These are phyloP conservation scores for Emberiza fucata DNA, from an alignment of 2,113 vertebrate species.

Conservation along the genomic window DNA sequence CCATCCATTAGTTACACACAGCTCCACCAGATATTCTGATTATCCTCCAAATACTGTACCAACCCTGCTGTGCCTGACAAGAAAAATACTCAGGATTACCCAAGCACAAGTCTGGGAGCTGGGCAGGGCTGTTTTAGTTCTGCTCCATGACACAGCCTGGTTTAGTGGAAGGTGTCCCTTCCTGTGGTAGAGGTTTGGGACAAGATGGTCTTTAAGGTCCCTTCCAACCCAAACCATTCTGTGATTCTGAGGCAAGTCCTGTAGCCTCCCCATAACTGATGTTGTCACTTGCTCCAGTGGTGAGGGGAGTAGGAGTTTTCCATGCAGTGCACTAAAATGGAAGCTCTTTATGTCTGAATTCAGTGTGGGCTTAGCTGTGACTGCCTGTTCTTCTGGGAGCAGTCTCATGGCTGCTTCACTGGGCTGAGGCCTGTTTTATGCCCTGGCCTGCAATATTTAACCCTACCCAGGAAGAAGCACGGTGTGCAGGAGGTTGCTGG, in stretches of 20 bases:
- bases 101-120: not conserved
- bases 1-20: not conserved
- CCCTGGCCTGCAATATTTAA: not conserved
- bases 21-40: not conserved
- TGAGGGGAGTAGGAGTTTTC: not conserved
- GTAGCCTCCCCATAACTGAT: not conserved
- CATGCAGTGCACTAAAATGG: not conserved
- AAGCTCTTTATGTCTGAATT: not conserved
- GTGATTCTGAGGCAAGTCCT: not conserved
- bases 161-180: not conserved
- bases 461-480: rapidly evolving
- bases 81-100: not conserved
- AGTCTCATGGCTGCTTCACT: not conserved
- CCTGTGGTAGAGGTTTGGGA: not conserved
- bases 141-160: not conserved
- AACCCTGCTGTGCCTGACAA: not conserved
- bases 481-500: not conserved
- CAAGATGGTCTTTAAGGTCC: not conserved
- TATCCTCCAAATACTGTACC: not conserved
- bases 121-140: not conserved
- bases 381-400: not conserved
- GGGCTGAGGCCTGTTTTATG: not conserved
- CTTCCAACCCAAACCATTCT: not conserved
- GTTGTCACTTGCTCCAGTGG: not conserved
- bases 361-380: not conserved